phyloP scores from a whole-genome alignment of 2,888 invertebrate genomes.

The Microctonus brassicae region DNA sequence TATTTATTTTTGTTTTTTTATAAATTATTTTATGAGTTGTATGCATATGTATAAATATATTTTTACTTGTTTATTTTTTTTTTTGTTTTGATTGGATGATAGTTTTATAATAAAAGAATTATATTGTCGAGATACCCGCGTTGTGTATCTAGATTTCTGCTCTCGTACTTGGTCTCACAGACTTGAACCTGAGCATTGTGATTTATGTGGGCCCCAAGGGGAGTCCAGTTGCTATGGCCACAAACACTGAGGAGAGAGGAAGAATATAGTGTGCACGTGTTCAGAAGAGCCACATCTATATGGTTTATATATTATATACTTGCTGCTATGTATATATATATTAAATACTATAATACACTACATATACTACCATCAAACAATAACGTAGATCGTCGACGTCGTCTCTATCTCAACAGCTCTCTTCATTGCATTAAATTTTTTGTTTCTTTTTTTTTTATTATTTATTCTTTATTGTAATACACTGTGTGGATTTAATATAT shows the following conservation, averaged over 20 bases:
- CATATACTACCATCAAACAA: not conserved
- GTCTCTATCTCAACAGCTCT: not conserved
- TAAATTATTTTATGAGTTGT: not conserved
- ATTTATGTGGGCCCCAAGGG: conserved; percentile 60
- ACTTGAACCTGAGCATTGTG: conserved; percentile 56
- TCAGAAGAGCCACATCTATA: not conserved
- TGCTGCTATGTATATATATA: not conserved
- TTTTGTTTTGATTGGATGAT: not conserved
- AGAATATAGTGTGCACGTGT: conserved; percentile 19
- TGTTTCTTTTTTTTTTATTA: not conserved
- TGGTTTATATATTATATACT: not conserved
- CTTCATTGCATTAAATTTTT: not conserved
- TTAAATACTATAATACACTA: not conserved
- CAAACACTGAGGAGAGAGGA: conserved; percentile 25
- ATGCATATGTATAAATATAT: no score
- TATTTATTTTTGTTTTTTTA: no score
- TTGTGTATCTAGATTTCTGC: conserved; percentile 59
- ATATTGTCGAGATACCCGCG: conserved; percentile 43
- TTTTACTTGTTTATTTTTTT: no score
- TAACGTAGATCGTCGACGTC: not conserved
- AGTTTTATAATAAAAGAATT: conserved; percentile 7
- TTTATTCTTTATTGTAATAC: not conserved
- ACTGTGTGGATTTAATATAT: no score
- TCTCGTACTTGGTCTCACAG: conserved; percentile 45
- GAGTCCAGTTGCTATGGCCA: conserved; percentile 57